Base-by-base conservation (phyloP, 2,113 vertebrate species). In the Silurus glanis region DNA sequence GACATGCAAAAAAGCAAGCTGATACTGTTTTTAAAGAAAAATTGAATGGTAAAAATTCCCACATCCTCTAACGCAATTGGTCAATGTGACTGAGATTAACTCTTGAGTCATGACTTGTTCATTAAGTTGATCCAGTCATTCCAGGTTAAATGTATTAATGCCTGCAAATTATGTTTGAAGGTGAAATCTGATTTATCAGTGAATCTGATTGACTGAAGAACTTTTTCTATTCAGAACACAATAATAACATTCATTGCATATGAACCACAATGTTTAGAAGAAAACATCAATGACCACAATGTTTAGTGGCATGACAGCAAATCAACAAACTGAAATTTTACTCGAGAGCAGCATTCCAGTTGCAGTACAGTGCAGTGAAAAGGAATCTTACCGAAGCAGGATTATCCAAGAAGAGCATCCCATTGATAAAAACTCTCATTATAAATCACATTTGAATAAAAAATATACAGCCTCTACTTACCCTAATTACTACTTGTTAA, bases 321-420 rank as follows among this genome's bases (percentile, higher is more conserved):
- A 78, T 83, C 83, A 25, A 71, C 87, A 1, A 45, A 71, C 5
- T 12, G 13, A 82, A 66, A 51, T 87, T 83, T 89, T 87, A 92
- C 88, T 91, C 87, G 55, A 58, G 89, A 25, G 71, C 82, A 80
- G 86, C 83, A 84, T 61, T 91, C 83, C 84, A 87, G 67, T 58
- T 84, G 72, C 69, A 69, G 88, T 81, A 56, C 82, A 87, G n/a
- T 88, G 28, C 74, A 89, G 91, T 91, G 90, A 89, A 6, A 78
- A 51, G 55, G 21, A 66, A 2, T 82, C 45, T 80, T 58, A 67
- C 61, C 51, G 16, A 69, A 69, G n/a, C 45, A 49, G 84, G 25
- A 80, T 23, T 28, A 53, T 83, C 83, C 53, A 84, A 85, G 83
- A 25, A 83, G 74, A 86, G 83, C 64, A 64, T 53, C 51, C 79